phyloP scores from a whole-genome alignment of 2,888 invertebrate genomes.

The Stramonita haemastoma region DNA sequence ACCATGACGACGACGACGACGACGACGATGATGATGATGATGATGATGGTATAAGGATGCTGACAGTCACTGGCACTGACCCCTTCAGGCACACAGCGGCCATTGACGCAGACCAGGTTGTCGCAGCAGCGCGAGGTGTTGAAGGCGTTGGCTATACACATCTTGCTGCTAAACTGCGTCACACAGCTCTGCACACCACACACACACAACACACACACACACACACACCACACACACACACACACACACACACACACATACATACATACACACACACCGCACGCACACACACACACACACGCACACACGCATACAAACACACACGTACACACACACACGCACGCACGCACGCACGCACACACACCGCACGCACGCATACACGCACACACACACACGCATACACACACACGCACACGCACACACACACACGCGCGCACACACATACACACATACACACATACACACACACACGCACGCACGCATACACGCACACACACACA shows the following conservation, averaged over 20 bases:
- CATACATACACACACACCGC: not conserved
- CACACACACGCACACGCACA: conserved; percentile 6
- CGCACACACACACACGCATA: not conserved
- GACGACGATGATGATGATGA: not conserved
- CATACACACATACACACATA: not conserved
- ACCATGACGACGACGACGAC: not conserved
- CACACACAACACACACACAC: not conserved
- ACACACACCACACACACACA: conserved; percentile 9
- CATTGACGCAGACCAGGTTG: too few species aligned
- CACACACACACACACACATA: not conserved
- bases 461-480: not conserved
- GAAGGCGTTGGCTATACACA: too few species aligned
- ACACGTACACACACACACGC: not conserved
- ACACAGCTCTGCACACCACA: not conserved
- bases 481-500: conserved; percentile 8
- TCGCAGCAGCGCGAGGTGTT: not conserved
- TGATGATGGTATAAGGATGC: too few species aligned
- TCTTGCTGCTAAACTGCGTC: not conserved
- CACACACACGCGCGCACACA: conserved; percentile 17
- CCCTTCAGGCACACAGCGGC: not conserved
- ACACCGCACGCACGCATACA: too few species aligned
- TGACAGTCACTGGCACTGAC: not conserved
- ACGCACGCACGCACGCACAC: not conserved
- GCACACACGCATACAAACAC: not conserved
- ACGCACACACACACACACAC: not conserved